Percentiles rank a stretch among this genome's conserved stretches.
phyloP scores from a whole-genome alignment of 2,797 vertebrate species.

The Epinephelus coioides region DNA sequence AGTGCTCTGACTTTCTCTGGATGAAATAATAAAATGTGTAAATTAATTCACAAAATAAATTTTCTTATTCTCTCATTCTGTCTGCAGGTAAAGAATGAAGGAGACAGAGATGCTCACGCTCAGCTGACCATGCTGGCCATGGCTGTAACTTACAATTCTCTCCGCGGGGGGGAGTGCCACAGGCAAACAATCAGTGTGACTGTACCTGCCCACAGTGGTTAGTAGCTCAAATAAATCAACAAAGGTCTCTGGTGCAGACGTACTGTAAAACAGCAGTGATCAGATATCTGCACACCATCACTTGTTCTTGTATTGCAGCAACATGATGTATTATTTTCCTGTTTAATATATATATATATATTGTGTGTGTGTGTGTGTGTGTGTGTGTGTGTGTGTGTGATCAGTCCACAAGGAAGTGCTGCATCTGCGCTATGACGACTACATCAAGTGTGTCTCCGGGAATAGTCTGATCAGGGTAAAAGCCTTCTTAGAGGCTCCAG shows the following conservation, averaged over 20 bases:
- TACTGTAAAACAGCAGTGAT: not conserved
- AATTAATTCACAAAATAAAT: not conserved
- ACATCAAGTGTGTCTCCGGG: constrained; percentile 78
- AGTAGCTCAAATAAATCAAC: constrained; percentile 6
- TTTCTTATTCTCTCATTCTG: not conserved
- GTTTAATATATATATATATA: not conserved
- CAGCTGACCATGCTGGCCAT: constrained; percentile 74
- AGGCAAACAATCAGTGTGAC: constrained; percentile 64
- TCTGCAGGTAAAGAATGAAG: constrained; percentile 79
- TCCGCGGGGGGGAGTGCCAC: constrained; percentile 78
- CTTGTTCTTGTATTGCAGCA: not conserved
- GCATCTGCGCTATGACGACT: constrained; percentile 83
- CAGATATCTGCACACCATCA: not conserved
- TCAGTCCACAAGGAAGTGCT: constrained; percentile 84
- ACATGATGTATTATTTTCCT: not conserved
- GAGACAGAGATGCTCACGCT: constrained; percentile 60
- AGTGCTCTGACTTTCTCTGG: not conserved
- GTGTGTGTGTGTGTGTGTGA: constrained; percentile 27
- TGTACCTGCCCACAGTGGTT: constrained; percentile 78
- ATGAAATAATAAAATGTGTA: not conserved
- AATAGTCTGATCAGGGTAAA: constrained; percentile 83
- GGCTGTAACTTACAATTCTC: constrained; percentile 82
- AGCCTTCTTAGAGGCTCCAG: constrained; percentile 67
- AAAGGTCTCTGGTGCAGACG: not conserved
- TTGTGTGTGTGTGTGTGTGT: constrained; percentile 1